Evolutionary conservation across 2,113 vertebrate genomes (phyloP), one percentile per base, ranked within the genome.

Genomic region (Paradoxurus hermaphroditus): DNA sequence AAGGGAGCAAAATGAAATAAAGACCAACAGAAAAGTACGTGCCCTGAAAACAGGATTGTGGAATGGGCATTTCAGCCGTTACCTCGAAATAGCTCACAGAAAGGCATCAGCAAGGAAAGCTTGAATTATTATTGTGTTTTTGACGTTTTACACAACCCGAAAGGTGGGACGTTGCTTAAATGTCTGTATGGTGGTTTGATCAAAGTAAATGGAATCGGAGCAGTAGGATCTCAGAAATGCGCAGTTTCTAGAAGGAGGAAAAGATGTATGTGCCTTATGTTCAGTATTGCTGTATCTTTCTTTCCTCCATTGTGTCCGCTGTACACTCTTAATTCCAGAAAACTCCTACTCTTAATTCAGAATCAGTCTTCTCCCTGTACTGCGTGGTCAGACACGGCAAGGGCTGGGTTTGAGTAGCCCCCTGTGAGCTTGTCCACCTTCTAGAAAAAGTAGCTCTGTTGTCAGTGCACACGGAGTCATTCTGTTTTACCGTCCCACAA

Each of bases 1-100:
- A 96, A 97, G 96, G 95, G 94, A 98, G 87, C 51, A 81, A 82
- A 98, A 98, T 96, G 95, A 97, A 98, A 98, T 87, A 92, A 90
- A 97, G 90, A 97, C n/a, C 95, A 96, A 65, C 39, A 86, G 62
- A 21, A 95, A 78, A 75, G 49, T 67, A 29, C 0, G 0, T 53
- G 44, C 88, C 86, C 41, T 23, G 85, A 93, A 96, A 29, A 7
- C 49, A 68, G 23, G 65, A 93, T 56, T 34, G 14, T 81, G 44
- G 59, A 27, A 18, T 53, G 41, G 59, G 39, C 86, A 51, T 96
- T 94, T 82, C 77, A 65, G 39, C 0, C 1, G 39, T 77, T 65
- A 92, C 89, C 94, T 62, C 81, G 78, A 68, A 95, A 72, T 51
- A 18, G 78, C 86, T 82, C 31, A 59, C 78, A 31, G 62, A 63